Base-by-base conservation (phyloP, 2,113 vertebrate genomes). In the Caranx melampygus region DNA sequence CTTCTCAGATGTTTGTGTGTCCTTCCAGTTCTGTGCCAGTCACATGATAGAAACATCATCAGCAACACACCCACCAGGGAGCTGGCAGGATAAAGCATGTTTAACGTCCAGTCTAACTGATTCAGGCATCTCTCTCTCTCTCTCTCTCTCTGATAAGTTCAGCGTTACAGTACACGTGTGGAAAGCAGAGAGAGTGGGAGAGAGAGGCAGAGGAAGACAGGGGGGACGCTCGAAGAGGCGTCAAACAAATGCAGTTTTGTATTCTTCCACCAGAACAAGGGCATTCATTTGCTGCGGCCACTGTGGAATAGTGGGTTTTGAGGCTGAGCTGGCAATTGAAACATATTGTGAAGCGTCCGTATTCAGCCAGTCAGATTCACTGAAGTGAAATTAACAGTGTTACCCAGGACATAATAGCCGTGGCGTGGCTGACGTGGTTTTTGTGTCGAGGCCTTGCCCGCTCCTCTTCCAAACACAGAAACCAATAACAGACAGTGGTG, bases 341-440 rank as follows among this genome's bases (percentile, higher is more conserved):
- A 61, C 88, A 80, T 83, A 87, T 91, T 90, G 88, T 87, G 84
- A 85, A 77, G 67, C 18, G 49, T 87, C 90, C 49, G 62, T 63
- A 86, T 88, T 88, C 85, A 82, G 83, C 70, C 84, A 88, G 75
- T 90, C 87, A 79, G 81, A 85, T 87, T 81, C 88, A 89, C 74
- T 91, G 86, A 89, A 86, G 88, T 79, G 85, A 87, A 91, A 88
- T 90, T 85, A 92, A 90, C 79, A 66, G 76, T 7, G 76, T 92
- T 90, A 89, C 68, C 75, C 64, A 3, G 71, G 58, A 55, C 59
- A 81, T 77, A 91, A 92, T 84, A 68, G 84, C 79, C 1, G 26
- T 21, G 69, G 63, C 58, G 31, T 66, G 78, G 78, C 78, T 81
- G 66, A 71, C 6, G 26, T 85, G 79, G 79, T 79, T 84, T 70